Percentiles rank a stretch among this genome's conserved stretches.
Evolutionary conservation across 2,797 vertebrate species (phyloP).

Genomic region (Phrynocephalus guinanensis): DNA sequence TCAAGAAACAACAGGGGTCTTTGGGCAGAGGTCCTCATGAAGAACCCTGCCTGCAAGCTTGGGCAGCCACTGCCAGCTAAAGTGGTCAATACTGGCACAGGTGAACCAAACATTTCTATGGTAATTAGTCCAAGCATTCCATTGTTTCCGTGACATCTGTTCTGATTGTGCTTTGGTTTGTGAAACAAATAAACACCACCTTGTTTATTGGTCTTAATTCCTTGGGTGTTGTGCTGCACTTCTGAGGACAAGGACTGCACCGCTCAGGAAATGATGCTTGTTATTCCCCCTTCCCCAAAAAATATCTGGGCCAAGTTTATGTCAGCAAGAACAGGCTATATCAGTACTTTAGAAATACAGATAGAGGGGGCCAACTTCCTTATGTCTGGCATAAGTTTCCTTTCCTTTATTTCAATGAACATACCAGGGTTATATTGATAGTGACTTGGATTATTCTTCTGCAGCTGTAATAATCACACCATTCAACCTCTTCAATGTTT

Average conservation of each 20-base stretch:
- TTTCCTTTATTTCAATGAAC: slow-evolving; percentile 25
- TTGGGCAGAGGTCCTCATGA: too few relatives aligned
- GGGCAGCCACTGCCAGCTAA: too few relatives aligned
- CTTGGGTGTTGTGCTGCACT: neutral
- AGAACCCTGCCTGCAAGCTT: too few relatives aligned
- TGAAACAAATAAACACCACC: too few relatives aligned
- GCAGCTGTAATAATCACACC: neutral
- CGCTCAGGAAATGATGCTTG: neutral
- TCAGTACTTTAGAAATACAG: neutral
- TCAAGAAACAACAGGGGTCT: too few relatives aligned
- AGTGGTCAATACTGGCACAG: too few relatives aligned
- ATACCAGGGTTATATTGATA: slow-evolving; percentile 40
- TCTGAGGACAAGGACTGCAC: neutral
- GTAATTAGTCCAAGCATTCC: neutral
- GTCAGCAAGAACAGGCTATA: neutral
- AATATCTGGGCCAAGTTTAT: neutral
- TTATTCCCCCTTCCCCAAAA: neutral
- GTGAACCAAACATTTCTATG: too few relatives aligned
- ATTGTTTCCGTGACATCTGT: neutral
- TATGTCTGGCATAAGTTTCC: slow-evolving; percentile 23
- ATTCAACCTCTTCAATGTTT: slow-evolving; percentile 7
- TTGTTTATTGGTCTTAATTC: neutral
- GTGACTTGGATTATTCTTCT: slow-evolving; percentile 45
- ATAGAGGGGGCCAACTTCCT: neutral
- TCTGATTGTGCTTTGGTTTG: neutral